Conservation (phyloP, 2,888 invertebrate species). For the Formica aserva region DNA sequence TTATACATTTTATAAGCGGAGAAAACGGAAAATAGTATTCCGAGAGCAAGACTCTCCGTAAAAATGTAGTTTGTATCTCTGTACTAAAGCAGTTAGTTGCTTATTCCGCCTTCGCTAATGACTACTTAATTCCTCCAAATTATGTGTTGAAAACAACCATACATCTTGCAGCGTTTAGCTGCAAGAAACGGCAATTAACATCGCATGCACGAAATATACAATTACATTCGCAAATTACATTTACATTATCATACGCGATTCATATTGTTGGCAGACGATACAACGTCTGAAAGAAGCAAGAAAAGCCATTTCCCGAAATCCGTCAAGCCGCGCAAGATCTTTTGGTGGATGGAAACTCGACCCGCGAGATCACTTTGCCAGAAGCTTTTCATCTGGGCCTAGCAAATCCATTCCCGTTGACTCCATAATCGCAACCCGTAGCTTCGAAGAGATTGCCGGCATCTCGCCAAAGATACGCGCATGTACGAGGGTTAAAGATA, state of each 20-base stretch:
- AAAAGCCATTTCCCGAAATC: conserved; percentile 18
- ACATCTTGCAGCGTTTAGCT: conserved; percentile 18
- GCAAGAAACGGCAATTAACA: conserved; percentile 14
- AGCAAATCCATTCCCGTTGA: conserved; percentile 56
- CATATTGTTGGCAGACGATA: neutral
- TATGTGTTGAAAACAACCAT: conserved; percentile 7
- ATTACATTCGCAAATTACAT: neutral
- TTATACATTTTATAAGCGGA: conserved; percentile 39
- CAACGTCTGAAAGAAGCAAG: neutral
- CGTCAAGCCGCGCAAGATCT: conserved; percentile 27
- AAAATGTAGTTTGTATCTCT: conserved; percentile 31
- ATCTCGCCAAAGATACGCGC: conserved; percentile 19
- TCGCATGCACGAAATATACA: neutral
- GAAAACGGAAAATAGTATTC: conserved; percentile 2
- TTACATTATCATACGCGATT: neutral
- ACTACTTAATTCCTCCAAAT: conserved; percentile 37
- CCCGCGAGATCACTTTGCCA: conserved; percentile 50
- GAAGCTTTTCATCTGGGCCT: conserved; percentile 53
- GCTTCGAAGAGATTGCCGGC: conserved; percentile 40
- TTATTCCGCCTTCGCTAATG: conserved; percentile 8
- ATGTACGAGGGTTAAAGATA: conserved; percentile 41
- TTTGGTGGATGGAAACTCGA: conserved; percentile 25
- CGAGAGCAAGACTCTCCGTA: conserved; percentile 5
- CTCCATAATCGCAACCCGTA: conserved; percentile 49
- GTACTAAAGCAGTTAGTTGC: conserved; percentile 17